A percentile compares a stretch with the other conserved stretches of the same genome.
These are phyloP conservation scores for Automeris io DNA, from an alignment of 2,888 invertebrate species.

Conservation along the genomic window DNA sequence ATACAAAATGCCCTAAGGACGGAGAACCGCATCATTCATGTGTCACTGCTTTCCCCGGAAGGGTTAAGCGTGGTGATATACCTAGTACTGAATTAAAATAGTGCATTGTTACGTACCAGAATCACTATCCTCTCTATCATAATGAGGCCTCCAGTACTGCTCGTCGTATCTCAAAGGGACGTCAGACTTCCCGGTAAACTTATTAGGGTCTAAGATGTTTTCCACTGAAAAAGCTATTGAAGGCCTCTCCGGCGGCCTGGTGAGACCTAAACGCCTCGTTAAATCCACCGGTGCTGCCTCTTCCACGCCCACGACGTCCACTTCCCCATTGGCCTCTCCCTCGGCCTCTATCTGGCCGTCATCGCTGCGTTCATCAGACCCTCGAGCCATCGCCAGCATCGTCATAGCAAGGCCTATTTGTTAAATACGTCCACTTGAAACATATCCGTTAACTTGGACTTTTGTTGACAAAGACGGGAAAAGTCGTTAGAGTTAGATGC, in stretches of 20 bases:
- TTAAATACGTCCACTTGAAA: slow-evolving; percentile 17
- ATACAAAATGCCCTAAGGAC: too few species aligned
- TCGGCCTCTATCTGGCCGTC: slow-evolving; percentile 53
- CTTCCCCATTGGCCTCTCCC: slow-evolving; percentile 52
- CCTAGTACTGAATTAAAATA: too few species aligned
- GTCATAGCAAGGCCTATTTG: slow-evolving; percentile 68
- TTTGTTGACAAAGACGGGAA: too few species aligned
- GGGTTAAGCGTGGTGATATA: too few species aligned
- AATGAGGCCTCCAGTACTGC: slow-evolving; percentile 76
- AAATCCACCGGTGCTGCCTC: slow-evolving; percentile 68
- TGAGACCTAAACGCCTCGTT: slow-evolving; percentile 73
- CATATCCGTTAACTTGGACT: slow-evolving; percentile 9
- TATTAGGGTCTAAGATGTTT: slow-evolving; percentile 93
- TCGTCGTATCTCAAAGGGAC: slow-evolving; percentile 73
- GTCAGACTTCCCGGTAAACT: slow-evolving; percentile 86
- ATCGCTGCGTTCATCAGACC: slow-evolving; percentile 58
- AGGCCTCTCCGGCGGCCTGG: slow-evolving; percentile 74
- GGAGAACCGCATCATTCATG: too few species aligned
- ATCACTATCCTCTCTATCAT: slow-evolving; percentile 78
- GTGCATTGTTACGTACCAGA: too few species aligned
- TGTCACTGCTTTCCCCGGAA: too few species aligned
- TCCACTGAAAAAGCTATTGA: slow-evolving; percentile 91
- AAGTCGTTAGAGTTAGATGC: too few species aligned
- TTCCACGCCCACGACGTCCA: slow-evolving; percentile 69
- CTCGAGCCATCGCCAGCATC: slow-evolving; percentile 74